phyloP scores from a whole-genome alignment of 2,797 vertebrate genomes.

The Danio albolineatus region DNA sequence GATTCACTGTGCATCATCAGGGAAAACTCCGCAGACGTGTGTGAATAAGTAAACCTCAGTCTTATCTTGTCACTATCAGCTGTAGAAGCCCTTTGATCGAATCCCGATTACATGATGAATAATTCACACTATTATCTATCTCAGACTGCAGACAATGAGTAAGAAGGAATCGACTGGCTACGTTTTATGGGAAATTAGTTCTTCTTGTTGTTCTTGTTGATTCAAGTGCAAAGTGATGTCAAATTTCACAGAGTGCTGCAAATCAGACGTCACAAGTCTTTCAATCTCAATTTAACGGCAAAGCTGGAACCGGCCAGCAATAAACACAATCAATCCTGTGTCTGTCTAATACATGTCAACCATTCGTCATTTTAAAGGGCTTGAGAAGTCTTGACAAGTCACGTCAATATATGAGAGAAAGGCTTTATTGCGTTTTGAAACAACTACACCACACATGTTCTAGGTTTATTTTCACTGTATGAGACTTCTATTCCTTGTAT shows the following conservation, averaged over 20 bases:
- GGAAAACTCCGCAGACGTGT: slow-evolving; percentile 10
- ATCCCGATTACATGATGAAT: slow-evolving; percentile 29
- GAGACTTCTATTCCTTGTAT: slow-evolving; percentile 6
- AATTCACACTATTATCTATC: slow-evolving; percentile 14
- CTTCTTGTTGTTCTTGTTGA: neutral
- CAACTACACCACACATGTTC: neutral
- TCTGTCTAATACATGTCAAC: neutral
- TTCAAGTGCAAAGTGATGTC: neutral
- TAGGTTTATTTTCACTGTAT: neutral
- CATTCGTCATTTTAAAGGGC: slow-evolving; percentile 23
- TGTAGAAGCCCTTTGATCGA: neutral
- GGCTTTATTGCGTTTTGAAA: slow-evolving; percentile 15
- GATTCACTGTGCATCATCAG: neutral
- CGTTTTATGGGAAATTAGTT: neutral
- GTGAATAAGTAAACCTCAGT: neutral
- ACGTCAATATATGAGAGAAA: neutral
- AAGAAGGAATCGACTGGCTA: neutral
- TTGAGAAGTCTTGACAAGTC: neutral
- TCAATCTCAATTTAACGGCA: neutral
- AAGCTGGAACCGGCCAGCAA: neutral
- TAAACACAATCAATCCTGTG: neutral
- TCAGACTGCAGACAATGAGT: slow-evolving; percentile 14
- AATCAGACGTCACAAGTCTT: neutral
- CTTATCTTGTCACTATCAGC: neutral
- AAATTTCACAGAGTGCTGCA: neutral